Evolutionary conservation across 2,797 vertebrate species (phyloP), one percentile per base, ranked within the genome.

Genomic region (Rhinogobio ventralis): DNA sequence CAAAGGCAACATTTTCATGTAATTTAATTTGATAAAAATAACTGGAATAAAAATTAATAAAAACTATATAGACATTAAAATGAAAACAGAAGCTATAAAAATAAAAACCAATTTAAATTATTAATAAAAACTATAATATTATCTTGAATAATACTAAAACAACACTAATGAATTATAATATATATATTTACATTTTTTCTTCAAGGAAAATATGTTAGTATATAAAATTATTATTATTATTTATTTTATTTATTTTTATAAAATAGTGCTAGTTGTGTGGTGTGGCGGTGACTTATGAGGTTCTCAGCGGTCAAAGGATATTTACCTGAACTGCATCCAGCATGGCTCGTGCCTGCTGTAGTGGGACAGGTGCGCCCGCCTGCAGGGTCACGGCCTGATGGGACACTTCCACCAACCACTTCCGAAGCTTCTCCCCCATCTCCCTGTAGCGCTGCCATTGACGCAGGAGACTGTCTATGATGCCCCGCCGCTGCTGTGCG

Each of bases 361-460:
- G 82, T 0, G 97, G 93, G 14, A 97, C 93, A 1, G 95, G 91
- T 72, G 93, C 86, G 0, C 91, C 95, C 51, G 94, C 92, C 36
- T 96, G 95, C 4, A 94, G 92, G 0, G 93, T 93, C 30, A 92
- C 89, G 0, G 96, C 93, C 62, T 97, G 96, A 68, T 89, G 92
- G 13, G 96, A 94, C 85, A 96, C 94, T 86, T 99, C 97, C 33
- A 92, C 90, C 81, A 99, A 91, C 97, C 98, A 98, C 53, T 95
- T 97, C 0, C 92, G 94, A 76, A 99, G 94, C 89, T 97, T 99
- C 77, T 97, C 96, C 0, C 94, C 90, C 96, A 98, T 97, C 88
- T 97, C 96, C 57, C 92, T 91, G 60, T 99, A 99, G 84, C 95
- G 97, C 36, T 97, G 97, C 98, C 98, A 99, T 88, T 99, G 98